Evolutionary conservation across 2,113 vertebrate genomes (phyloP).

Genomic region (Melanerpes aurifrons): DNA sequence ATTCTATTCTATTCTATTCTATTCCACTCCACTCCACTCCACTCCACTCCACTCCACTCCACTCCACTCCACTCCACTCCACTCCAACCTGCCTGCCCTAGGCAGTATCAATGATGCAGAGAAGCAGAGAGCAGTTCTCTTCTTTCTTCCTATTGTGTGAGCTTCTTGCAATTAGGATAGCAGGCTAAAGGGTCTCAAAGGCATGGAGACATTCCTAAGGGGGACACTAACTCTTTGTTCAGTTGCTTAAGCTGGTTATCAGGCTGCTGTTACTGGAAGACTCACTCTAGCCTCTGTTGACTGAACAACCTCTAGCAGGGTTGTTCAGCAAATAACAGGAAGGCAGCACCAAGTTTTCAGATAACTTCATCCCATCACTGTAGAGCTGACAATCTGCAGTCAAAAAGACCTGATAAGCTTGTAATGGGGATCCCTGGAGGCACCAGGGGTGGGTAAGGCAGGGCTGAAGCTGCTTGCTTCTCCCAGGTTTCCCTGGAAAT

Average conservation of each 20-base stretch:
- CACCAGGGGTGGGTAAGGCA: background rate
- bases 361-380: background rate
- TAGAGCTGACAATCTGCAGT: background rate
- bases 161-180: background rate
- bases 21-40: no score
- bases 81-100: no score
- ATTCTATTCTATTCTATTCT: no score
- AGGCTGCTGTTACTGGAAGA: conserved; percentile 2
- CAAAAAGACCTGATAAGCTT: background rate
- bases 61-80: no score
- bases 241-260: background rate
- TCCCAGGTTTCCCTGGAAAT: background rate
- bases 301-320: background rate
- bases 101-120: background rate
- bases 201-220: background rate
- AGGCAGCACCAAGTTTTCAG: background rate
- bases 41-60: no score
- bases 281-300: background rate
- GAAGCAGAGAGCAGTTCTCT: background rate
- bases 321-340: background rate
- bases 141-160: background rate
- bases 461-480: background rate
- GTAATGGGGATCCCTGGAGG: background rate
- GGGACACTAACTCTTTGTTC: background rate
- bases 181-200: background rate